Base-by-base conservation (phyloP, 2,888 invertebrate genomes). In the Eristalinus sepulchralis region DNA sequence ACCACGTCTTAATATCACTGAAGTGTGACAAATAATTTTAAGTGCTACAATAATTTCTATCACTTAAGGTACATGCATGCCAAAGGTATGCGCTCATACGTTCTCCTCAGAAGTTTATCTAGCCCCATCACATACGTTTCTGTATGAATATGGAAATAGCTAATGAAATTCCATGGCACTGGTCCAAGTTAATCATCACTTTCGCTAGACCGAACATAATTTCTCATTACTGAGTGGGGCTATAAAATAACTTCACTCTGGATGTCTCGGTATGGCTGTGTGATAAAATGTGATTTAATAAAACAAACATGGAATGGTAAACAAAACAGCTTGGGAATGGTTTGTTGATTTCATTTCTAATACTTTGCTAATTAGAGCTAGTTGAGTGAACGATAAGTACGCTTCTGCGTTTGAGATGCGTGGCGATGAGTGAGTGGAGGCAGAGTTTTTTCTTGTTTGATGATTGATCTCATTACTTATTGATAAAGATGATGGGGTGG, bases 171-270 rank as follows among this genome's bases (percentile, higher is more conserved):
- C 90, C 82, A 89, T 91, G 91, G 91, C 91, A 88, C 24, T 8
- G 34, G 64, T 91, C 91, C 91, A 91, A 89, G 85, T 90, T 90
- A 91, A 91, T 90, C 91, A 90, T 88, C 91, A 91, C 91, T 91
- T 91, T 91, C 91, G 90, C 91, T 91, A 90, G 90, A 90, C 89
- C 90, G 83, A 86, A 75, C 78, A 83, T 78, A 75, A 83, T 67
- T 78, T 55, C 57, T 62, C 75, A 77, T 77, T 70, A 72, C 77
- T 55, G 47, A 53, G 63, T 9, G 36, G 47, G 57, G 75, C 31
- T 76, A 62, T 64, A 27, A 36, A 60, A 85, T 73, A 72, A 85
- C 71, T 85, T 72, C 62, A 72, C 60, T 81, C 27, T 71, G 55
- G 62, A 11, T 68, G 57, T 66, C 53, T 75, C 73, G 31, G 39